phyloP scores from a whole-genome alignment of 2,888 invertebrate genomes.

The Lithophane ornitopus region DNA sequence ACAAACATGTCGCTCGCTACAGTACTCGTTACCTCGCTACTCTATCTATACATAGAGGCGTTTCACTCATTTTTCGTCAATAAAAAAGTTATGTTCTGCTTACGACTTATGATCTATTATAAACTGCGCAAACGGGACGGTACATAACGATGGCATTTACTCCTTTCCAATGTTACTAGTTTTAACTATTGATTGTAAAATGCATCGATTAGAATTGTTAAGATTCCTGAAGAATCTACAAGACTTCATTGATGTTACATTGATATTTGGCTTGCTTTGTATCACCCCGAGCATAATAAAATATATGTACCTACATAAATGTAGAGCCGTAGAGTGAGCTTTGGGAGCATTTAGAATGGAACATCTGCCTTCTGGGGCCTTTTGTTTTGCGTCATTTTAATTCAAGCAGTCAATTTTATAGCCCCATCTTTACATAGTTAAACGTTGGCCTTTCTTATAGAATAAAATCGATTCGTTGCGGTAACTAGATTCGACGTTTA shows the following conservation, averaged over 20 bases:
- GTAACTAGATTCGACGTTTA: background rate
- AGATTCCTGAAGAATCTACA: slow-evolving; percentile 17
- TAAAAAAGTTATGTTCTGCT: slow-evolving; percentile 78
- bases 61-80: slow-evolving; percentile 81
- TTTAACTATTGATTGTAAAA: slow-evolving; percentile 38
- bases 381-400: slow-evolving; percentile 48
- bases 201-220: slow-evolving; percentile 22
- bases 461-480: slow-evolving; percentile 13
- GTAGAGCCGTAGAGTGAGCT: slow-evolving; percentile 5
- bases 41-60: slow-evolving; percentile 79
- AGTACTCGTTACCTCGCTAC: slow-evolving; percentile 70
- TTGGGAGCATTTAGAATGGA: slow-evolving; percentile 22
- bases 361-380: slow-evolving; percentile 47
- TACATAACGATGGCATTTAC: slow-evolving; percentile 44
- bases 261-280: slow-evolving; percentile 13
- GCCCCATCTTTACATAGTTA: background rate
- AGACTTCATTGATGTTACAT: slow-evolving; percentile 13
- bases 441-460: background rate
- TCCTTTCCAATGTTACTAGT: slow-evolving; percentile 33
- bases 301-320: background rate
- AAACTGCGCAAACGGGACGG: slow-evolving; percentile 66
- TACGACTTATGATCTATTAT: slow-evolving; percentile 60
- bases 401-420: slow-evolving; percentile 14
- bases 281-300: background rate
- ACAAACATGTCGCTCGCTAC: slow-evolving; percentile 87